Conservation (phyloP, 2,888 invertebrate species). For the Apocheima hispidaria region DNA sequence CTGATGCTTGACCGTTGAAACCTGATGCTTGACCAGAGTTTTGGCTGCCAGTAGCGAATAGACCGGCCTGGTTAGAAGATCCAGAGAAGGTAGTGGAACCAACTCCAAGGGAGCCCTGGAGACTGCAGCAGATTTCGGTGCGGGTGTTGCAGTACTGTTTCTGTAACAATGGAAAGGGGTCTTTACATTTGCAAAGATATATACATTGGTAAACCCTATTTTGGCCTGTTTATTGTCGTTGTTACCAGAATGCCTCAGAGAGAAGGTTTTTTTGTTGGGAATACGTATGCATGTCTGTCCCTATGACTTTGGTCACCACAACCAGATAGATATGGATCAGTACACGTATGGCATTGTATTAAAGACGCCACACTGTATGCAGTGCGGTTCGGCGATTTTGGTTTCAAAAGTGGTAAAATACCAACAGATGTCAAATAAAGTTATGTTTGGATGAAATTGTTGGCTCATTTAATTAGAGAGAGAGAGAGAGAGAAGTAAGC, state of each 20-base stretch:
- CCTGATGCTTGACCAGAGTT: conserved; percentile 24
- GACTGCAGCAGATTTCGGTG: conserved; percentile 78
- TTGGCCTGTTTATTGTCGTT: background rate
- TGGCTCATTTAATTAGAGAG: too few species aligned
- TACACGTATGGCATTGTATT: too few species aligned
- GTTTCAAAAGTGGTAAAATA: too few species aligned
- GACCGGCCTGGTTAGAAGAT: conserved; percentile 56
- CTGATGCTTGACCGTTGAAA: conserved; percentile 24
- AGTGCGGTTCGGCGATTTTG: too few species aligned
- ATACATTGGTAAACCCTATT: background rate
- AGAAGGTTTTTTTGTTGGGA: too few species aligned
- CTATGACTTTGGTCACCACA: too few species aligned
- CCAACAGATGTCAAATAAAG: too few species aligned
- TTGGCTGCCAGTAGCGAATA: conserved; percentile 53
- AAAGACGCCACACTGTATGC: too few species aligned
- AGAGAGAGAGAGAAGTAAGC: too few species aligned
- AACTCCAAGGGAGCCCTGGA: conserved; percentile 64
- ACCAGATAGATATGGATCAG: too few species aligned
- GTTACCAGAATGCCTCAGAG: background rate
- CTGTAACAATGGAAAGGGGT: conserved; percentile 64
- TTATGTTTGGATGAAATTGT: too few species aligned
- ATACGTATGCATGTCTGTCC: too few species aligned
- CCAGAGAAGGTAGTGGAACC: conserved; percentile 66
- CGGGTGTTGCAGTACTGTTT: conserved; percentile 79
- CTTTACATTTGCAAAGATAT: background rate